Evolutionary conservation across 2,888 invertebrate species (phyloP).

Genomic region (Lepidocyrtoides sp.): DNA sequence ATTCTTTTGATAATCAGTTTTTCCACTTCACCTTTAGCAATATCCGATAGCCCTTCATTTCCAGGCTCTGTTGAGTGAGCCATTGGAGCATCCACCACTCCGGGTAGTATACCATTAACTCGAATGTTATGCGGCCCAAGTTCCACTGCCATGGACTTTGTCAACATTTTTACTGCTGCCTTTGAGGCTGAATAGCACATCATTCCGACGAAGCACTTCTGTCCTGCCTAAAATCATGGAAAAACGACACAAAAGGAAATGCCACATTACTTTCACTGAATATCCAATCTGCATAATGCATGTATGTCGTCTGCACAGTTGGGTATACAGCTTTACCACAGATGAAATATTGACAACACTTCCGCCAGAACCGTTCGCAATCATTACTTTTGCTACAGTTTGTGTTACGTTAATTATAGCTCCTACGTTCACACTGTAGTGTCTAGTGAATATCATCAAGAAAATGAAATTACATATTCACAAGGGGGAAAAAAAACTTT

Average conservation of each 20-base stretch:
- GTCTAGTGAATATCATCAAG: neutral
- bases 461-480: neutral
- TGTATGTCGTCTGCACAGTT: too few relatives aligned
- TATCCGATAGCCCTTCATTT: neutral
- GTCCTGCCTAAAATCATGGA: neutral
- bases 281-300: neutral
- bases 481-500: neutral
- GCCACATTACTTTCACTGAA: neutral
- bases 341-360: neutral
- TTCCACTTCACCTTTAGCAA: too few relatives aligned
- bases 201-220: neutral
- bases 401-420: neutral
- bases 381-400: neutral
- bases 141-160: neutral
- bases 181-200: neutral
- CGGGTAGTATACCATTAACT: neutral
- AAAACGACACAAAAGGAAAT: neutral
- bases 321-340: too few relatives aligned
- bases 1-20: neutral
- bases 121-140: neutral
- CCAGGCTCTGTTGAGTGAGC: neutral
- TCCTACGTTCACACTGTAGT: neutral
- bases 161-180: neutral
- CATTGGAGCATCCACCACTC: neutral
- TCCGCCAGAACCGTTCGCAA: neutral